Evolutionary conservation across 2,113 vertebrate genomes (phyloP).

Genomic region (Odocoileus virginianus): DNA sequence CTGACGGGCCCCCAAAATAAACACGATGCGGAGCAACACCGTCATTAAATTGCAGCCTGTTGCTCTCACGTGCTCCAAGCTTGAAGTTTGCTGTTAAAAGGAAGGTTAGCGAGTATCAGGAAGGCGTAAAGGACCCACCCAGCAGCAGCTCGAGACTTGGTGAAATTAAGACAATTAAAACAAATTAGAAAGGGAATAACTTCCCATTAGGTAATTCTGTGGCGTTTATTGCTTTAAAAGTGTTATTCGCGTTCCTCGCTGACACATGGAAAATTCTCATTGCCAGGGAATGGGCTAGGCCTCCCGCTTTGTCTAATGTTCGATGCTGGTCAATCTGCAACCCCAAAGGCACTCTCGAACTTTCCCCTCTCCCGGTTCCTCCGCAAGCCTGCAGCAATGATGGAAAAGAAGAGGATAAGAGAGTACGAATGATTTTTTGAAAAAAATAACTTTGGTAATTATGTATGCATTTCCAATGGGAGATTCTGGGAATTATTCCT

Average conservation of each 20-base stretch:
- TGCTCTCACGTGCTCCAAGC: not conserved
- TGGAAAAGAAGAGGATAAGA: not conserved
- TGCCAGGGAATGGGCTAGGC: fast-evolving
- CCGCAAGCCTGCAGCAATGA: not conserved
- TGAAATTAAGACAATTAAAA: not conserved
- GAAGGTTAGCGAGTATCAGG: not conserved
- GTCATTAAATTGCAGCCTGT: fast-evolving
- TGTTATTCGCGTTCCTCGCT: too few relatives aligned
- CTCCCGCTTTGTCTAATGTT: not conserved
- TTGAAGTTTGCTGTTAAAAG: not conserved
- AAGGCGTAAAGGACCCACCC: not conserved
- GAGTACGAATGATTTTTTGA: not conserved
- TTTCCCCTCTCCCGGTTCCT: not conserved
- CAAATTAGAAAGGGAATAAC: not conserved
- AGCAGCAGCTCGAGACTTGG: not conserved
- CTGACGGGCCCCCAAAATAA: not conserved
- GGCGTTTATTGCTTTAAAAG: not conserved
- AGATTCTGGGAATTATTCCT: constrained; percentile 64
- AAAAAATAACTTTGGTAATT: constrained; percentile 39
- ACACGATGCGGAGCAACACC: not conserved
- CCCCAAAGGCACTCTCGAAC: not conserved
- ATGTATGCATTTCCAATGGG: constrained; percentile 43
- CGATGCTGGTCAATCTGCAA: not conserved
- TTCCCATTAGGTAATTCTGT: not conserved
- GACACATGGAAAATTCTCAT: not conserved